Evolutionary conservation across 2,797 vertebrate species (phyloP).

Genomic region (Zalophus californianus): DNA sequence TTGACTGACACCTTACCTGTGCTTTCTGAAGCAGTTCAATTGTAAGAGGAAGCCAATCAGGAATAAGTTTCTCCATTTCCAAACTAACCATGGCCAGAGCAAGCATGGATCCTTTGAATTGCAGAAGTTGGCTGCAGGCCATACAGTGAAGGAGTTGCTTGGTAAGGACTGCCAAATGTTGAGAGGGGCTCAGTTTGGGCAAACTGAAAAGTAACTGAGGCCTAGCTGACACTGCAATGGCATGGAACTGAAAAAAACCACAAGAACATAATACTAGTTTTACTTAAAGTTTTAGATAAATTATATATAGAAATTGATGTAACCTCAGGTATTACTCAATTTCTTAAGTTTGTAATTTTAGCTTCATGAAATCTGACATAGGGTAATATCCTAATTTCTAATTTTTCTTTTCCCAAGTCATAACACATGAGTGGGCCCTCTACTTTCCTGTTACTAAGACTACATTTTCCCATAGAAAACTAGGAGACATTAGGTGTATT

Average conservation of each 20-base stretch:
- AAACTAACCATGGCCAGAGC: slow-evolving; percentile 96
- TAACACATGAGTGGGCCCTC: neutral
- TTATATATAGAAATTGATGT: neutral
- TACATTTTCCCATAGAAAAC: slow-evolving; percentile 54
- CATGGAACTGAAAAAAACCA: slow-evolving; percentile 92
- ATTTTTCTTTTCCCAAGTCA: slow-evolving; percentile 57
- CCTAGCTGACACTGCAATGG: slow-evolving; percentile 92
- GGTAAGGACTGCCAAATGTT: slow-evolving; percentile 93
- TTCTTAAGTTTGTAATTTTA: slow-evolving; percentile 39
- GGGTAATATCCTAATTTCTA: slow-evolving; percentile 27
- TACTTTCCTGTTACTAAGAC: slow-evolving; percentile 2
- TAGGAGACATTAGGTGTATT: slow-evolving; percentile 73
- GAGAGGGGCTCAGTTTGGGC: slow-evolving; percentile 91
- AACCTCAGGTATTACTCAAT: neutral
- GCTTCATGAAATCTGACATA: slow-evolving; percentile 10
- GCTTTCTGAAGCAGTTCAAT: slow-evolving; percentile 95
- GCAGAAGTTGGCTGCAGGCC: slow-evolving; percentile 93
- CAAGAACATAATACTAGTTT: slow-evolving; percentile 50
- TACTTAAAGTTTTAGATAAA: slow-evolving; percentile 32
- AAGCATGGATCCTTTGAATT: slow-evolving; percentile 96
- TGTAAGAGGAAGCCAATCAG: slow-evolving; percentile 97
- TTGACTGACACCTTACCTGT: slow-evolving; percentile 85
- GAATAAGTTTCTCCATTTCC: slow-evolving; percentile 97
- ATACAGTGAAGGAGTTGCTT: slow-evolving; percentile 94
- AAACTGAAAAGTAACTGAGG: slow-evolving; percentile 90